phyloP scores from a whole-genome alignment of 2,113 vertebrate species.

The Poicephalus meyeri region DNA sequence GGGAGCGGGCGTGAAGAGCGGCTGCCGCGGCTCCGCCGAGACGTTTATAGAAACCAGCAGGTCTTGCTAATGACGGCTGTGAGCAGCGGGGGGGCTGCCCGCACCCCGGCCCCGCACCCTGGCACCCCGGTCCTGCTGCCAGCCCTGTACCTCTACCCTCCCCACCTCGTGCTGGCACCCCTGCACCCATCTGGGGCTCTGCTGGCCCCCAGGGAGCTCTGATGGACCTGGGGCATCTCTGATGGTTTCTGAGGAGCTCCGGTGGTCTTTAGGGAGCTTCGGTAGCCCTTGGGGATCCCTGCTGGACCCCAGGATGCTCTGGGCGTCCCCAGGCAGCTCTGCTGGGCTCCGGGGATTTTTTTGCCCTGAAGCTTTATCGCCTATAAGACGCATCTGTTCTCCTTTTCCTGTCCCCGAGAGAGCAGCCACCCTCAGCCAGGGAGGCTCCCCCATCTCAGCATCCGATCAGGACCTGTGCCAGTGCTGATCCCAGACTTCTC shows the following conservation, averaged over 20 bases:
- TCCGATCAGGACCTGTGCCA: not conserved
- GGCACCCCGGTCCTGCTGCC: not conserved
- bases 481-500: too few relatives aligned
- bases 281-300: not conserved
- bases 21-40: not conserved
- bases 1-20: conserved; percentile 15
- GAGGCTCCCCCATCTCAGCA: accelerated
- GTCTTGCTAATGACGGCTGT: not conserved
- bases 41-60: conserved; percentile 16
- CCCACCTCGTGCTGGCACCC: not conserved
- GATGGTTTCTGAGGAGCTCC: not conserved
- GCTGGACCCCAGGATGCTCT: too few relatives aligned
- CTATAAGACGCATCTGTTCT: not conserved
- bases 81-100: not conserved
- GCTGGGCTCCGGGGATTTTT: not conserved
- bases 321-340: not conserved
- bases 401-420: not conserved
- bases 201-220: not conserved
- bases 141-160: not conserved
- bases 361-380: not conserved
- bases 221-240: not conserved
- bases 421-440: not conserved
- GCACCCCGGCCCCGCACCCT: accelerated
- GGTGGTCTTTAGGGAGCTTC: not conserved
- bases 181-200: not conserved